A percentile compares a stretch with the other conserved stretches of the same genome.
phyloP scores from a whole-genome alignment of 2,113 vertebrate species.

The Vimba vimba region DNA sequence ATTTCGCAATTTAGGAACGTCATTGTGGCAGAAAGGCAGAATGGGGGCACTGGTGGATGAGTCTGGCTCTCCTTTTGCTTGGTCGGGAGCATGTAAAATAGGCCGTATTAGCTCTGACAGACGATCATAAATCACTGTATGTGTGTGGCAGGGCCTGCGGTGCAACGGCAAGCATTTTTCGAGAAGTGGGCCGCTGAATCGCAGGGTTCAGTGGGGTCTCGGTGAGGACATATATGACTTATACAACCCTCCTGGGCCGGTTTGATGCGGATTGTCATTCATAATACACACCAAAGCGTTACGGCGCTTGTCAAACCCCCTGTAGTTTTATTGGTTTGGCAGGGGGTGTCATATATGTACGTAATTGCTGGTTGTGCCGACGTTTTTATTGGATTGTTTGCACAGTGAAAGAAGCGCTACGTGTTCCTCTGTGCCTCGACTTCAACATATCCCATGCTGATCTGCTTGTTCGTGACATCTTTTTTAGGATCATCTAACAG shows the following conservation, averaged over 20 bases:
- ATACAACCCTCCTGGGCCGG: slow-evolving; percentile 60
- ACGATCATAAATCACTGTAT: slow-evolving; percentile 84
- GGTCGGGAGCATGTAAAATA: slow-evolving; percentile 75
- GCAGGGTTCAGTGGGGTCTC: slow-evolving; percentile 61
- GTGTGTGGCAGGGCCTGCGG: slow-evolving; percentile 48
- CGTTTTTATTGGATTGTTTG: slow-evolving; percentile 68
- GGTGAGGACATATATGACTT: slow-evolving; percentile 58
- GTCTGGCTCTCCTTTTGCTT: slow-evolving; percentile 61
- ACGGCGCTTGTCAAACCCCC: slow-evolving; percentile 47
- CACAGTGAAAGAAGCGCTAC: slow-evolving; percentile 59
- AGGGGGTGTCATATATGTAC: slow-evolving; percentile 64
- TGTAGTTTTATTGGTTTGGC: slow-evolving; percentile 59
- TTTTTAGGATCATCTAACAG: neutral
- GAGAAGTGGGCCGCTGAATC: slow-evolving; percentile 14
- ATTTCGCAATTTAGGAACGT: slow-evolving; percentile 83
- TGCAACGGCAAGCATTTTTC: neutral
- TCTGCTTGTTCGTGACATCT: slow-evolving; percentile 63
- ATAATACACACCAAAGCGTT: slow-evolving; percentile 32
- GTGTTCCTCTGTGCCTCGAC: slow-evolving; percentile 42
- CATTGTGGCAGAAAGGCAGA: slow-evolving; percentile 70
- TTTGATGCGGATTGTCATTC: slow-evolving; percentile 59
- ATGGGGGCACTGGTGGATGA: slow-evolving; percentile 77
- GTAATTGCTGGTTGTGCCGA: slow-evolving; percentile 64
- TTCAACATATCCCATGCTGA: neutral
- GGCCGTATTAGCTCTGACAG: slow-evolving; percentile 79